Percentiles rank a stretch among this genome's conserved stretches.
Evolutionary conservation across 2,113 vertebrate genomes (phyloP).

Genomic region (Machaerirhynchus nigripectus): DNA sequence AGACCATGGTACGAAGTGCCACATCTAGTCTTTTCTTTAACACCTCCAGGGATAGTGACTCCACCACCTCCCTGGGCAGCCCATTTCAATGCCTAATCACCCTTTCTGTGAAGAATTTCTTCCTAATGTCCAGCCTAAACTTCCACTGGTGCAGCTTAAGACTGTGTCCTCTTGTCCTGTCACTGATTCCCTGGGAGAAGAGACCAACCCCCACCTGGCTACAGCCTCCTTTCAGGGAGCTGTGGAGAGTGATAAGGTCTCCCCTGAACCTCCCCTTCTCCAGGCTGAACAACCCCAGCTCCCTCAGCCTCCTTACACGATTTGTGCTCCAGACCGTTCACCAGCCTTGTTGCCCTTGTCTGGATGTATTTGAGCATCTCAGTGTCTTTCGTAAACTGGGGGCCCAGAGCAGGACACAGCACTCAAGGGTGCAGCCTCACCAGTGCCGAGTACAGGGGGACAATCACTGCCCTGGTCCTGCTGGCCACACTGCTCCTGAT

Average conservation of each 20-base stretch:
- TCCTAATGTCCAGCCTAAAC: background rate
- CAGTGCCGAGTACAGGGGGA: background rate
- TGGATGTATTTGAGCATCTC: background rate
- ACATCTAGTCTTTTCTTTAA: background rate
- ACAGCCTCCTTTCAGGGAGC: background rate
- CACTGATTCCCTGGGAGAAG: background rate
- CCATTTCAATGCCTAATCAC: background rate
- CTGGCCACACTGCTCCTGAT: background rate
- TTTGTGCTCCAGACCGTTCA: background rate
- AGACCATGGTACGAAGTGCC: background rate
- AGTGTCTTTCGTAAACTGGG: accelerated
- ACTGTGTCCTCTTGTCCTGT: background rate
- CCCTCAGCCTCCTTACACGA: background rate
- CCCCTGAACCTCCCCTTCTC: background rate
- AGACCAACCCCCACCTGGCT: background rate
- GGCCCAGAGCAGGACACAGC: background rate
- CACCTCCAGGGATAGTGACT: background rate
- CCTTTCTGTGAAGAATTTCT: background rate
- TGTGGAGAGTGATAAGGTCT: background rate
- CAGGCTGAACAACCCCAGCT: background rate
- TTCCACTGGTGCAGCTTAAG: accelerated
- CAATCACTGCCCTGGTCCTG: background rate
- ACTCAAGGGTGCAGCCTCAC: background rate
- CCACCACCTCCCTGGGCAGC: background rate
- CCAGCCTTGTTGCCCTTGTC: background rate